These are phyloP conservation scores for Anadara kagoshimensis DNA, from an alignment of 1,140 invertebrate species.

Conservation along the genomic window DNA sequence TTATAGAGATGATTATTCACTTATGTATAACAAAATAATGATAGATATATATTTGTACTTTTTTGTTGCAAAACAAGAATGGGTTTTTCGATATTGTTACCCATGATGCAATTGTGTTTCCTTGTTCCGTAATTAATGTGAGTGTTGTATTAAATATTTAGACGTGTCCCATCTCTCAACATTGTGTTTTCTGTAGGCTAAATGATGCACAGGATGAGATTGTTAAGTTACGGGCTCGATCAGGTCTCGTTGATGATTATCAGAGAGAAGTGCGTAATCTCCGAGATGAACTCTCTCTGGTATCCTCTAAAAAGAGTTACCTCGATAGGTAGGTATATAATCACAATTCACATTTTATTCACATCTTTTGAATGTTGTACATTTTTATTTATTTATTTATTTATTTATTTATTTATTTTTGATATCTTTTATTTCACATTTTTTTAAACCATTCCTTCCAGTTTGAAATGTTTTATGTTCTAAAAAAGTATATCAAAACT, in stretches of 20 bases:
- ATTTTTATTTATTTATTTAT: background rate
- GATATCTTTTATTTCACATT: background rate
- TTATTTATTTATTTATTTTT: background rate
- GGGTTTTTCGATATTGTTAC: too few relatives aligned
- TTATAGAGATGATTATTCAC: too few relatives aligned
- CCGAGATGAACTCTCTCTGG: slow-evolving; percentile 67
- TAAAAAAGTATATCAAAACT: too few relatives aligned
- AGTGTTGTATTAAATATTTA: too few relatives aligned
- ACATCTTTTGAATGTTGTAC: background rate
- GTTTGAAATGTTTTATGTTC: too few relatives aligned
- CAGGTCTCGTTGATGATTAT: slow-evolving; percentile 67
- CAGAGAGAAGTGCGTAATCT: slow-evolving; percentile 68
- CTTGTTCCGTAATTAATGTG: too few relatives aligned
- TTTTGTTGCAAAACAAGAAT: too few relatives aligned
- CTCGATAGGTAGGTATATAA: slow-evolving; percentile 46
- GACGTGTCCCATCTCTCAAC: too few relatives aligned
- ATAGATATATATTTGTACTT: too few relatives aligned
- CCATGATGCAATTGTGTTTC: too few relatives aligned
- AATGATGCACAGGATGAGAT: slow-evolving; percentile 67
- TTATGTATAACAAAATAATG: too few relatives aligned
- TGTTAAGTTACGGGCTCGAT: slow-evolving; percentile 57
- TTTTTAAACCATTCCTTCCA: background rate
- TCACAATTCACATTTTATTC: background rate
- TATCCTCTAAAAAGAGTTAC: slow-evolving; percentile 58
- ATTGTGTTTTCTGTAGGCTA: slow-evolving; percentile 56